Base-by-base conservation (phyloP, 1,140 invertebrate species). In the Drosophila pandora region DNA sequence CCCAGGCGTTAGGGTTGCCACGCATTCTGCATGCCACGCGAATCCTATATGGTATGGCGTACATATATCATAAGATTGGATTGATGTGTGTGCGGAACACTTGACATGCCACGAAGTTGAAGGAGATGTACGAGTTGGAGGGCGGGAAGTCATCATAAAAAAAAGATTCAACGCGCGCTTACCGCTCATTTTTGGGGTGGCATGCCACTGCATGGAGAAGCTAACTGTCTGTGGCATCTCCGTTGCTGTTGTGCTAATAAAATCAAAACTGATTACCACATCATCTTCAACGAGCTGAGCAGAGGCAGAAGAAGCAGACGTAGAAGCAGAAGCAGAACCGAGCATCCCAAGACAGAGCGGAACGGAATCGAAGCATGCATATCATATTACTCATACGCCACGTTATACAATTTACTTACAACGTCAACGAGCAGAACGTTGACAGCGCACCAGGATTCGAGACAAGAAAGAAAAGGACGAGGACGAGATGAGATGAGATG, bases 221-320 rank as follows among this genome's bases (percentile, higher is more conserved):
- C 22, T 57, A 22, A 41, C 52, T 65, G 65, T 47, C 34, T 72
- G 65, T 48, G 65, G 67, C 67, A 74, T 61, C 63, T 41, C 39
- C 55, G 28, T 76, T 32, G 57, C 72, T 76, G 57, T 76, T 64
- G 69, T 63, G 83, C 82, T 85, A 85, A 85, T 87, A 87, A 87
- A 87, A 87, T 87, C 82, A 87, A 87, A 87, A 82, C 82, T 87
- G 83, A 87, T 87, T 87, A 88, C 82, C 82, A 88, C 78, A 88
- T 88, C 82, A 76, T 82, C 82, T 79, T 87, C 74, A 82, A 70
- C 68, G 69, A 73, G 82, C 62, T 30, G 52, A 61, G 50, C 55
- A 17, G 17, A 17, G 17, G 17, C 17, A 17, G 17, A 17, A 17
- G 17, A 17, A 17, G 17, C 17, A 17, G 17, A 17, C 17, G 17